Base-by-base conservation (phyloP, 1,140 invertebrate genomes). In the Drosophila azteca region DNA sequence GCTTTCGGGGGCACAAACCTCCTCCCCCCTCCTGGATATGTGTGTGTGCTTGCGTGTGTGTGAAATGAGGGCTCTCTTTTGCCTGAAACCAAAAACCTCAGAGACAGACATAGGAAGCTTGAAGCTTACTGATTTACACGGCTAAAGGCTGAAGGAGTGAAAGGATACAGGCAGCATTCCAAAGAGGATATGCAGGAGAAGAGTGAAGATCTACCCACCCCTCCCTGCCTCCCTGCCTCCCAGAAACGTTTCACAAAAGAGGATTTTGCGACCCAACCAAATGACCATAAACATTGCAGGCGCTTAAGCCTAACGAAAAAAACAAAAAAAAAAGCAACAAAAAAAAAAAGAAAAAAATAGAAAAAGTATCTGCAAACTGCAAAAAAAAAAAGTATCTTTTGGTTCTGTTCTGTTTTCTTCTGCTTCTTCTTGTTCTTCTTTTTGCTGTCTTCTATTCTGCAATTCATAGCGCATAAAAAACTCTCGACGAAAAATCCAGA, bases 401-500 rank as follows among this genome's bases (percentile, higher is more conserved):
- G 22, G 9, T 48, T 43, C 22, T 48, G 22, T 49, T 57, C 22
- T 26, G 6, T 15, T 39, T 20, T 20, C 5, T 39, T n/a, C 39
- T 59, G 8, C 24, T 29, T 1, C 7, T 29, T 29, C 2, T 29
- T 29, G 24, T 26, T 26, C 26, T 26, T 26, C 26, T 46, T 15
- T 1, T 22, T 20, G 2, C 6, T 9, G 26, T 59, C 7, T 39
- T 59, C 13, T 58, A 57, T 64, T 64, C 44, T 48, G 44, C 39
- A 39, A 65, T 70, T 77, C 29, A 62, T 44, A 77, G 65, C 49
- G 50, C 70, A 70, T 61, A 54, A 62, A 64, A 53, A 75, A 60
- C 54, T 60, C 43, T 55, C 39, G 43, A 75, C 66, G 72, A 64
- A 60, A 70, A 81, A 80, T 76, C 67, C 78, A 81, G 79, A 76